Percentiles rank a stretch among this genome's conserved stretches.
phyloP scores from a whole-genome alignment of 2,113 vertebrate species.

The Maylandia zebra region DNA sequence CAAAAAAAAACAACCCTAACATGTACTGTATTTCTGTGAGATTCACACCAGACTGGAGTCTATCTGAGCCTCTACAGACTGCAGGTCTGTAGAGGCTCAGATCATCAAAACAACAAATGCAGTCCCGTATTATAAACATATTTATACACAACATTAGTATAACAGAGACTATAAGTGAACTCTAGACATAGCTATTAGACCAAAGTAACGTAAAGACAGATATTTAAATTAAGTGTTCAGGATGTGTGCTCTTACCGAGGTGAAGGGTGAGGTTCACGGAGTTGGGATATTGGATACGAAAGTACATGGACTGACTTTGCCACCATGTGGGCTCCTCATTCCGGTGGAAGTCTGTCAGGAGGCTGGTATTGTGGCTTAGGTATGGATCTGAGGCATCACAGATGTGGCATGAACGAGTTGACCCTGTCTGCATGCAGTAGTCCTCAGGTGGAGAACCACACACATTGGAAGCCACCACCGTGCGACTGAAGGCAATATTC shows the following conservation, averaged over 20 bases:
- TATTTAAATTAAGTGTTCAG: not conserved
- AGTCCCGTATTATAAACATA: not conserved
- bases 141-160: not conserved
- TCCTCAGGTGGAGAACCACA: slow-evolving; percentile 84
- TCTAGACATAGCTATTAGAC: not conserved
- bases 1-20: not conserved
- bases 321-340: slow-evolving; percentile 92
- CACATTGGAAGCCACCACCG: slow-evolving; percentile 69
- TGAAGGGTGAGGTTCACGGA: slow-evolving; percentile 85
- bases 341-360: slow-evolving; percentile 90
- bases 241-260: slow-evolving; percentile 76
- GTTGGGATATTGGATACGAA: slow-evolving; percentile 82
- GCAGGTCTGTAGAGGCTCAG: not conserved
- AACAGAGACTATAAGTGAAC: not conserved
- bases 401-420: slow-evolving; percentile 75
- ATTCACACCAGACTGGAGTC: not conserved
- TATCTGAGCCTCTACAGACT: too few relatives aligned
- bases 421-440: slow-evolving; percentile 86
- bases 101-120: not conserved
- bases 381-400: slow-evolving; percentile 71
- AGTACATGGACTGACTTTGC: slow-evolving; percentile 96
- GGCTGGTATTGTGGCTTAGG: slow-evolving; percentile 75
- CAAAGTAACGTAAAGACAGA: not conserved
- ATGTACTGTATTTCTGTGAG: not conserved
- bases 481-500: slow-evolving; percentile 83